A percentile compares a stretch with the other conserved stretches of the same genome.
phyloP scores from a whole-genome alignment of 2,888 invertebrate genomes.

The Tanypteryx hageni region DNA sequence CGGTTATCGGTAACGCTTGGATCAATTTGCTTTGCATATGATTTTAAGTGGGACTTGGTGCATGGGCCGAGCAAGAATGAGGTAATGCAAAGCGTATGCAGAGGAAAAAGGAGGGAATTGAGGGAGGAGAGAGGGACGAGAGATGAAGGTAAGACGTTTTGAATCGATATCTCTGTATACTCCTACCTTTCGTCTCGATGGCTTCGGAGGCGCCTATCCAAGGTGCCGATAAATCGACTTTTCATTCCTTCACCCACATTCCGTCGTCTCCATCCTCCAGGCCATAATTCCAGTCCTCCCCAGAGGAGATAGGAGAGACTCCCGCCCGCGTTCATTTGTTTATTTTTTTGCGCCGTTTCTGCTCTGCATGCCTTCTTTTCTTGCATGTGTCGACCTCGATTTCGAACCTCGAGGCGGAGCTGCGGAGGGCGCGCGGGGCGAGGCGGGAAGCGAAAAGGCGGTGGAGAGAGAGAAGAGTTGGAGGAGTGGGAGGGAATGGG shows the following conservation, averaged over 20 bases:
- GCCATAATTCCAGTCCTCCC: neutral
- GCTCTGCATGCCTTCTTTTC: neutral
- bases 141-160: neutral
- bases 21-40: too few relatives aligned
- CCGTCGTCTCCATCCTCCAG: neutral
- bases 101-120: neutral
- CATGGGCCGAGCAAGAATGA: neutral
- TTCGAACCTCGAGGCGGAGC: slow-evolving; percentile 18
- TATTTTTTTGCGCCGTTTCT: neutral
- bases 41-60: neutral
- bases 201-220: slow-evolving; percentile 3
- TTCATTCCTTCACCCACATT: slow-evolving; percentile 12
- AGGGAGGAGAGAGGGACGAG: neutral
- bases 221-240: slow-evolving; percentile 43
- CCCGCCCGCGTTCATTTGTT: slow-evolving; percentile 23
- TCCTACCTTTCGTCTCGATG: neutral
- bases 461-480: too few relatives aligned
- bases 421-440: neutral
- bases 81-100: neutral
- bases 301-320: neutral
- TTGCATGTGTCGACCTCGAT: slow-evolving; percentile 34
- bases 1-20: too few relatives aligned
- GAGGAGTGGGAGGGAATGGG: neutral
- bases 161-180: neutral
- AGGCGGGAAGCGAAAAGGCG: neutral